phyloP scores from a whole-genome alignment of 2,888 invertebrate genomes.

The Drosophila ustulata region DNA sequence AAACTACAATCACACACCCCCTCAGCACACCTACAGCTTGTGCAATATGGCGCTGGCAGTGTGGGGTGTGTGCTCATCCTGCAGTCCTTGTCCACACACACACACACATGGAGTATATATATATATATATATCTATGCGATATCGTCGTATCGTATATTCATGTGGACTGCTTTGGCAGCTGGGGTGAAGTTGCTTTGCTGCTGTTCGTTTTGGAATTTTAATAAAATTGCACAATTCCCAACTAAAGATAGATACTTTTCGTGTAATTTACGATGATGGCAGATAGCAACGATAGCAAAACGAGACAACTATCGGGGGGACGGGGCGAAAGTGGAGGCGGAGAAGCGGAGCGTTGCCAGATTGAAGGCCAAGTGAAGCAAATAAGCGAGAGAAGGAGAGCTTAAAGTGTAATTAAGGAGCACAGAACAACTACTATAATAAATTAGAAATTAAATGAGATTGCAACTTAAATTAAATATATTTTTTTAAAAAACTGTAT shows the following conservation, averaged over 20 bases:
- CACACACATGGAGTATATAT: constrained; percentile 5
- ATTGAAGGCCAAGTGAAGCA: constrained; percentile 15
- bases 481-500: too few relatives aligned
- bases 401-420: not conserved
- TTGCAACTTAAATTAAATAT: not conserved
- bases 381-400: not conserved
- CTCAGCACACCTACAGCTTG: constrained; percentile 53
- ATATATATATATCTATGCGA: constrained; percentile 23
- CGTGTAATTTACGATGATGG: constrained; percentile 80
- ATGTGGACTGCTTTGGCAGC: constrained; percentile 29
- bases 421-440: not conserved
- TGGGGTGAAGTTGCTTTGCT: constrained; percentile 36
- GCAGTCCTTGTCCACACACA: constrained; percentile 11
- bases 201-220: constrained; percentile 72
- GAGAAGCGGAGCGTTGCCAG: constrained; percentile 36
- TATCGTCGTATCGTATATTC: constrained; percentile 49
- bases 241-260: constrained; percentile 81
- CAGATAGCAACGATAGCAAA: constrained; percentile 59
- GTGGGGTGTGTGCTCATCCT: constrained; percentile 28
- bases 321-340: not conserved
- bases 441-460: not conserved
- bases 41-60: constrained; percentile 72
- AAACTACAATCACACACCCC: constrained; percentile 42
- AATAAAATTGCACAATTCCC: constrained; percentile 79
- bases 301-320: constrained; percentile 25